Evolutionary conservation across 2,888 invertebrate species (phyloP).

Genomic region (Eupithecia pulchellata): DNA sequence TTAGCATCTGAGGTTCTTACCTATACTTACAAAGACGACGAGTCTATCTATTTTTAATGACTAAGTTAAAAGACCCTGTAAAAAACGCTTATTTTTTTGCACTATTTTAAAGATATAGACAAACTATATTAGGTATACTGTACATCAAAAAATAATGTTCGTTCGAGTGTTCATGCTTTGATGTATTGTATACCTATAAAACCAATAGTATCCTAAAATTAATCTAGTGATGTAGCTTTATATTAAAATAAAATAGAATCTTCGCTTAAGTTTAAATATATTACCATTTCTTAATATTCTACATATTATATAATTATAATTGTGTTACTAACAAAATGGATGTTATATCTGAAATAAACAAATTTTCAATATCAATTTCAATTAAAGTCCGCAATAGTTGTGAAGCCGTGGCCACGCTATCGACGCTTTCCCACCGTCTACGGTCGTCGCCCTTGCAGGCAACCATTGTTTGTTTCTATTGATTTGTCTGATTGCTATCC

Average conservation of each 20-base stretch:
- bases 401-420: constrained; percentile 2
- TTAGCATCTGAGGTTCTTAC: neutral
- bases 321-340: too few relatives aligned
- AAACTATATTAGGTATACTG: too few relatives aligned
- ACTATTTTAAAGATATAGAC: too few relatives aligned
- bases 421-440: neutral
- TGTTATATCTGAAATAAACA: too few relatives aligned
- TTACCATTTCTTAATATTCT: too few relatives aligned
- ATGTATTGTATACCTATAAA: neutral
- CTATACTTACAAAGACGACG: neutral
- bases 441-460: constrained; percentile 13
- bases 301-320: too few relatives aligned
- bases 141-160: neutral
- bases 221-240: neutral
- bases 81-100: neutral
- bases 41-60: too few relatives aligned
- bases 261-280: too few relatives aligned
- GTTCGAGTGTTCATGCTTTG: neutral
- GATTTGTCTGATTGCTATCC: constrained; percentile 25
- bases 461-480: constrained; percentile 33
- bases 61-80: too few relatives aligned
- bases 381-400: neutral
- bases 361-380: too few relatives aligned
- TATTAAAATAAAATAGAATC: too few relatives aligned
- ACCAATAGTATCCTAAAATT: neutral